Evolutionary conservation across 30 jellyfish, hydroid and myxozoan species (phyloP).

Genomic region (Morbakka virulenta): DNA sequence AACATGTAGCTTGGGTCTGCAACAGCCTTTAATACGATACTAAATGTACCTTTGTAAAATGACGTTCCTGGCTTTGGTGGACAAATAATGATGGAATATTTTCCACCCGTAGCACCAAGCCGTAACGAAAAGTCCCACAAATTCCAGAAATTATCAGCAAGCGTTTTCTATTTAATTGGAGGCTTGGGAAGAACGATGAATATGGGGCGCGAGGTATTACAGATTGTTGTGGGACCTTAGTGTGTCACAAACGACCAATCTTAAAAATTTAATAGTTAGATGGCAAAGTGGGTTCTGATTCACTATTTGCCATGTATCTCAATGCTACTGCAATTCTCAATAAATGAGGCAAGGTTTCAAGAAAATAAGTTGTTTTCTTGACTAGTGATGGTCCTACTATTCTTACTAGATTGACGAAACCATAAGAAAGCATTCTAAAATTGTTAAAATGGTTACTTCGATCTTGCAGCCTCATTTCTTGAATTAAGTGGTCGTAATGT

Average conservation of each 20-base stretch:
- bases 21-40: conserved; percentile 11
- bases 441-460: conserved; percentile 8
- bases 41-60: conserved; percentile 9
- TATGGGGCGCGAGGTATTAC: conserved; percentile 22
- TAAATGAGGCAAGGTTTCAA: conserved; percentile 10
- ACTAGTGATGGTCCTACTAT: background rate
- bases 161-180: conserved; percentile 6
- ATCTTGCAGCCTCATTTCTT: conserved; percentile 34
- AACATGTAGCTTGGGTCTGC: conserved; percentile 34
- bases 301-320: conserved; percentile 43
- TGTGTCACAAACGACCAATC: conserved; percentile 15
- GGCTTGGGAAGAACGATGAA: conserved; percentile 3
- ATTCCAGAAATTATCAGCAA: conserved; percentile 28
- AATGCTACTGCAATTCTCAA: conserved; percentile 25
- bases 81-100: conserved; percentile 1
- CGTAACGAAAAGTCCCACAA: conserved; percentile 13
- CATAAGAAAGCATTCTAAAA: conserved; percentile 28
- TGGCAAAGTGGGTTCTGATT: conserved; percentile 19
- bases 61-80: conserved; percentile 20
- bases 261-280: conserved; percentile 12
- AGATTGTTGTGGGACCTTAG: conserved; percentile 20
- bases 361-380: conserved; percentile 3
- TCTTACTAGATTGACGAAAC: conserved; percentile 15
- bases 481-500: conserved; percentile 11
- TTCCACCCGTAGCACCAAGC: conserved; percentile 20